Conservation (phyloP, 2,888 invertebrate species). For the Eilema sororculum region DNA sequence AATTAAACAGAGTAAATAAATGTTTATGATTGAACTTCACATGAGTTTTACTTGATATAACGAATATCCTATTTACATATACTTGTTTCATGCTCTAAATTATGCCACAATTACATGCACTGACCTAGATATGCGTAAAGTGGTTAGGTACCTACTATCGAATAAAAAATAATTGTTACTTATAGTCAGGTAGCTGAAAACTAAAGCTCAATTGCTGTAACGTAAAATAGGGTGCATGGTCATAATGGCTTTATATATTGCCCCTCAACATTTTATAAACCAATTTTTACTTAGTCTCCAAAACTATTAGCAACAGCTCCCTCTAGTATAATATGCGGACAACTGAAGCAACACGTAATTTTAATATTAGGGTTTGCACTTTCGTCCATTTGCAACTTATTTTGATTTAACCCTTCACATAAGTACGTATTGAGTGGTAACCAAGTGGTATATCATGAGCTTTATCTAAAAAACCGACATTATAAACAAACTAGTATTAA, state of each 20-base stretch:
- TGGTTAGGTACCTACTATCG: not conserved
- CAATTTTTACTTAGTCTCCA: not conserved
- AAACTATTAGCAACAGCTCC: not conserved
- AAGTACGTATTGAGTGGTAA: not conserved
- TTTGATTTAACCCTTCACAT: not conserved
- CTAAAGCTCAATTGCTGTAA: not conserved
- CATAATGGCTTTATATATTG: not conserved
- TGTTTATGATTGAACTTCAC: not conserved
- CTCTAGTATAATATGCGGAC: not conserved
- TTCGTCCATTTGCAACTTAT: not conserved
- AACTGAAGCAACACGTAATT: not conserved
- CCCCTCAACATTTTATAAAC: not conserved
- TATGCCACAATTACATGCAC: not conserved
- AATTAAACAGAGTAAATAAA: too few relatives aligned
- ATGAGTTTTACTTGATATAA: not conserved
- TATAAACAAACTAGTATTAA: not conserved
- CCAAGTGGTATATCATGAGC: not conserved
- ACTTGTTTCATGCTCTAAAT: not conserved
- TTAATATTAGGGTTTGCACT: not conserved
- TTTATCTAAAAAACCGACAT: not conserved
- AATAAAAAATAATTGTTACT: not conserved
- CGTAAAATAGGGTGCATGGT: not conserved
- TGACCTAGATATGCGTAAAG: too few relatives aligned
- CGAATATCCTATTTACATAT: not conserved
- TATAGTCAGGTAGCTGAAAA: not conserved